These are phyloP conservation scores for Oreochromis spilurus DNA, from an alignment of 2,113 vertebrate species.

Conservation along the genomic window DNA sequence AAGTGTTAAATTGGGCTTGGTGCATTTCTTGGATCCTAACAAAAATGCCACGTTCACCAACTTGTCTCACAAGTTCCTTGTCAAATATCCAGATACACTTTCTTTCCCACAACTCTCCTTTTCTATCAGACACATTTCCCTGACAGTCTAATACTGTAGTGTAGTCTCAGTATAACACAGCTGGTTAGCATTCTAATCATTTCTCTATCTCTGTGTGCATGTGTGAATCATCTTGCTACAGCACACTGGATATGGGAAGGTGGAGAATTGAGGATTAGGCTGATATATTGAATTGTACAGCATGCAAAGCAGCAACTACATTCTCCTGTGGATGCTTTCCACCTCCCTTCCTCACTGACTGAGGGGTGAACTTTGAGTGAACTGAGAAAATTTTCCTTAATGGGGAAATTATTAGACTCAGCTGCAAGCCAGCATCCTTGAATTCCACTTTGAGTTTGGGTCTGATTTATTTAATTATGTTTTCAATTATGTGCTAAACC, in stretches of 20 bases:
- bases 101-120: not conserved
- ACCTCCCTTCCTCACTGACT: slow-evolving; percentile 4
- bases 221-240: slow-evolving; percentile 36
- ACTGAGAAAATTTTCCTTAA: slow-evolving; percentile 29
- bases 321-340: slow-evolving; percentile 18
- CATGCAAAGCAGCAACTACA: slow-evolving; percentile 3
- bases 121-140: not conserved
- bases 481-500: slow-evolving; percentile 37
- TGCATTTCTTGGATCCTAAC: not conserved
- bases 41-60: not conserved
- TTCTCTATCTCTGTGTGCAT: not conserved
- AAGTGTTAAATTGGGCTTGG: not conserved
- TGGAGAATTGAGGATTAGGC: slow-evolving; percentile 31
- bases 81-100: not conserved
- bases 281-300: slow-evolving; percentile 46
- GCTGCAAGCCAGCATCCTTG: not conserved
- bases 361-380: slow-evolving; percentile 51
- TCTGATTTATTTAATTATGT: slow-evolving; percentile 32
- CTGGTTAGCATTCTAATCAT: slow-evolving; percentile 46
- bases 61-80: not conserved
- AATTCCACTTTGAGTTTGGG: slow-evolving; percentile 16
- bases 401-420: slow-evolving; percentile 25
- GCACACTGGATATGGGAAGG: slow-evolving; percentile 48
- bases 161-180: not conserved
- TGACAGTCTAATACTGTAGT: not conserved